Evolutionary conservation across 2,888 invertebrate genomes (phyloP).

Genomic region (Crioceris asparagi): DNA sequence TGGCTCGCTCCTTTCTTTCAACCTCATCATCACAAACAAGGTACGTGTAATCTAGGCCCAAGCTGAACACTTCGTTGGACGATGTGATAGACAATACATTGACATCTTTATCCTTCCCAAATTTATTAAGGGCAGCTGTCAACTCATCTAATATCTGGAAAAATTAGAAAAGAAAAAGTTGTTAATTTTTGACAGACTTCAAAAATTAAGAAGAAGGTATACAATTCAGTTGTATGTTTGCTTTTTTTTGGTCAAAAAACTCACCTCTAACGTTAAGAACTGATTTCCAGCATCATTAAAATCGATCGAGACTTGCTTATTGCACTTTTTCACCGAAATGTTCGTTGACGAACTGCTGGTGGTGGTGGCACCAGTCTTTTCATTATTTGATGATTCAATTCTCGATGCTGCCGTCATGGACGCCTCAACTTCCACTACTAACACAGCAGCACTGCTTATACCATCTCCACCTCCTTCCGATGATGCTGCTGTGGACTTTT

Average conservation of each 20-base stretch:
- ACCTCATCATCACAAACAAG: constrained; percentile 51
- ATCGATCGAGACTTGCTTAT: constrained; percentile 23
- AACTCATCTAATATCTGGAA: constrained; percentile 68
- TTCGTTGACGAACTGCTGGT: constrained; percentile 15
- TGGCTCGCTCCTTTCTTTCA: constrained; percentile 51
- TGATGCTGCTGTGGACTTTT: constrained; percentile 5
- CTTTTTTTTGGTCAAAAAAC: no score
- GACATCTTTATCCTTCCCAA: constrained; percentile 53
- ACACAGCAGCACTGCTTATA: not conserved
- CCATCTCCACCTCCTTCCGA: not conserved
- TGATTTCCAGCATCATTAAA: constrained; percentile 20
- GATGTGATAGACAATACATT: constrained; percentile 64
- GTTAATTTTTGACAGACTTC: no score
- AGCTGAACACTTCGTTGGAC: constrained; percentile 65
- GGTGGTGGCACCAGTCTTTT: not conserved
- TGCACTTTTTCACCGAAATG: constrained; percentile 23
- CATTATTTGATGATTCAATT: no score
- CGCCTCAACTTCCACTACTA: no score
- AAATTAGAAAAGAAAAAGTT: no score
- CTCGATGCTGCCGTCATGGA: no score
- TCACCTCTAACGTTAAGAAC: constrained; percentile 23
- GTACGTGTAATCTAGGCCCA: constrained; percentile 69
- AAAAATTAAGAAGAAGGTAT: no score
- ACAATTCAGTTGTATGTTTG: no score
- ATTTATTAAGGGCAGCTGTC: constrained; percentile 51